These are phyloP conservation scores for Galaxea fascicularis DNA, from an alignment of 92 coral and sea anemone genomes.

Conservation along the genomic window DNA sequence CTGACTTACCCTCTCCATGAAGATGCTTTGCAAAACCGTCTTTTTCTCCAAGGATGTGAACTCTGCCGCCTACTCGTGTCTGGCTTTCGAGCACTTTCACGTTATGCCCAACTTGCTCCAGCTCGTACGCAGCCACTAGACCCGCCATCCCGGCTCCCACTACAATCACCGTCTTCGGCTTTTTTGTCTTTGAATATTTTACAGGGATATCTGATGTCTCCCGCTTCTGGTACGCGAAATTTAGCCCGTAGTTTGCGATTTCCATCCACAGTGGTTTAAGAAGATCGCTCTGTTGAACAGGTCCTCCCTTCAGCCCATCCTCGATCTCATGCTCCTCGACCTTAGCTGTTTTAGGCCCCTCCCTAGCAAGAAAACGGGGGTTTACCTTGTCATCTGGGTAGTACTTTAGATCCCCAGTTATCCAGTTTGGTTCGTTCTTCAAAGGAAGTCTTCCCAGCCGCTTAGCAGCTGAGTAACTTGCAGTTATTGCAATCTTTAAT, in stretches of 20 bases:
- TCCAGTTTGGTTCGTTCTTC: constrained; percentile 7
- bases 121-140: constrained; percentile 54
- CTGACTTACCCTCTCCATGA: constrained; percentile 41
- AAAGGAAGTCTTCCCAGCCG: constrained; percentile 1
- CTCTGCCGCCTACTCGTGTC: too few species aligned
- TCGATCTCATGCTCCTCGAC: not conserved
- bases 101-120: constrained; percentile 35
- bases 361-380: not conserved
- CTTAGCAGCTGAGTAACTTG: not conserved
- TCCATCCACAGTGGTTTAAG: constrained; percentile 20
- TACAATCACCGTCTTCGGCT: constrained; percentile 25
- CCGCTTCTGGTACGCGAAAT: constrained; percentile 26
- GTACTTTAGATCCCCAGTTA: constrained; percentile 9
- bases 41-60: constrained; percentile 13
- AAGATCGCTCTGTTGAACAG: constrained; percentile 46
- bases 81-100: constrained; percentile 45
- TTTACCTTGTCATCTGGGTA: not conserved
- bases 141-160: too few species aligned
- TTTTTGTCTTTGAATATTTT: not conserved
- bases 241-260: constrained; percentile 19
- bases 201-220: not conserved
- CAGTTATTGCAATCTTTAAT: not conserved
- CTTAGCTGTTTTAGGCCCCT: too few species aligned
- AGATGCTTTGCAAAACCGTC: constrained; percentile 23
- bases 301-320: not conserved